These are phyloP conservation scores for Helostoma temminkii DNA, from an alignment of 2,797 vertebrate species.

Conservation along the genomic window DNA sequence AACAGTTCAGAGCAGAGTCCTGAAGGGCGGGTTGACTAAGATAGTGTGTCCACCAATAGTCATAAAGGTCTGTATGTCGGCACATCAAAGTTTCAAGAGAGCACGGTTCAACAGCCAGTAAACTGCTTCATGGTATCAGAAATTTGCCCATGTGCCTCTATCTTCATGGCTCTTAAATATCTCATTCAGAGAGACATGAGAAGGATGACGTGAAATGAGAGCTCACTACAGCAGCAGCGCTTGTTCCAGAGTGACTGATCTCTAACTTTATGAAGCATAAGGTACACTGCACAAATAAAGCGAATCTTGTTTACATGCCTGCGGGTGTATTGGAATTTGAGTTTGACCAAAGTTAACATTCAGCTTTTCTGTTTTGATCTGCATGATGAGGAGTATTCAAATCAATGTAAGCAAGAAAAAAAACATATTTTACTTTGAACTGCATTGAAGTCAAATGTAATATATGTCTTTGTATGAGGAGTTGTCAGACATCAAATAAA, in stretches of 20 bases:
- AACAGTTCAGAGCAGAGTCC: slow-evolving; percentile 58
- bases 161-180: slow-evolving; percentile 75
- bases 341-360: slow-evolving; percentile 69
- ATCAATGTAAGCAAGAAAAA: slow-evolving; percentile 46
- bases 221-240: slow-evolving; percentile 35
- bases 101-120: slow-evolving; percentile 87
- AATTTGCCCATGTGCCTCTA: slow-evolving; percentile 75
- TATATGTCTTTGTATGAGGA: slow-evolving; percentile 65
- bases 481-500: slow-evolving; percentile 75
- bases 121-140: slow-evolving; percentile 81
- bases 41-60: slow-evolving; percentile 88
- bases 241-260: slow-evolving; percentile 43
- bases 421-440: slow-evolving; percentile 72
- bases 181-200: slow-evolving; percentile 67
- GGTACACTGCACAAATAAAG: slow-evolving; percentile 63
- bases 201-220: slow-evolving; percentile 52
- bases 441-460: slow-evolving; percentile 67
- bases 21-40: slow-evolving; percentile 42
- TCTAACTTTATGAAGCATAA: slow-evolving; percentile 48
- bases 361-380: slow-evolving; percentile 75
- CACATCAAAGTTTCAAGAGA: slow-evolving; percentile 91
- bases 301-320: slow-evolving; percentile 69
- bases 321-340: slow-evolving; percentile 55
- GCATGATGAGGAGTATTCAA: slow-evolving; percentile 60
- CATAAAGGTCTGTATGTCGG: slow-evolving; percentile 87